These are phyloP conservation scores for Drosophila orena DNA, from an alignment of 1,140 invertebrate genomes.

Conservation along the genomic window DNA sequence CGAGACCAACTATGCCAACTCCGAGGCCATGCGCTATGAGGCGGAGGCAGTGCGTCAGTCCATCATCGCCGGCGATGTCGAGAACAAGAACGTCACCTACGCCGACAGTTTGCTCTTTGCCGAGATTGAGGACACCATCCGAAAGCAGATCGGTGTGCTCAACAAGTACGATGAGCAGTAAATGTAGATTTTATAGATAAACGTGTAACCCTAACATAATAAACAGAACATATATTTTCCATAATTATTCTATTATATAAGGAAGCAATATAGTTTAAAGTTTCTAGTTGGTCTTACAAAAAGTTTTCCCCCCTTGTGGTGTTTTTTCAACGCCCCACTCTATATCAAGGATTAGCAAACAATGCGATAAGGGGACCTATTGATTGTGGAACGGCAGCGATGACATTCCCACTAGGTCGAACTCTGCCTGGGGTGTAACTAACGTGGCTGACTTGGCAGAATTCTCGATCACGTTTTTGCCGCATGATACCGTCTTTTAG, in stretches of 20 bases:
- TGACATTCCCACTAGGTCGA: conserved; percentile 47
- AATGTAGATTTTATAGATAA: conserved; percentile 13
- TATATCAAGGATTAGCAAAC: conserved; percentile 22
- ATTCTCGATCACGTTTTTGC: conserved; percentile 29
- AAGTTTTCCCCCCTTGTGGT: neutral
- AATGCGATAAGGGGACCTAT: conserved; percentile 25
- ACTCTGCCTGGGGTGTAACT: conserved; percentile 26
- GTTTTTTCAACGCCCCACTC: neutral
- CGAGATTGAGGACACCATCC: conserved; percentile 88
- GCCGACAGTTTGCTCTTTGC: conserved; percentile 88
- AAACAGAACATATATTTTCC: conserved; percentile 1
- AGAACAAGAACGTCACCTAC: conserved; percentile 87
- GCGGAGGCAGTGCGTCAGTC: conserved; percentile 90
- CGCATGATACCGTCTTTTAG: conserved; percentile 27
- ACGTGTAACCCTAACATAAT: conserved; percentile 19
- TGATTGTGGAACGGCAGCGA: conserved; percentile 27
- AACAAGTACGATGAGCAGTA: conserved; percentile 86
- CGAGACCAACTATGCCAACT: conserved; percentile 88
- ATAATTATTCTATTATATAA: neutral
- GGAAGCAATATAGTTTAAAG: neutral
- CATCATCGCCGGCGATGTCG: conserved; percentile 87
- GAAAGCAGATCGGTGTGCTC: conserved; percentile 88
- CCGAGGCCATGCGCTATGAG: conserved; percentile 90
- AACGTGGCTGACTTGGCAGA: conserved; percentile 19
- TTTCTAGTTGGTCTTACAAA: neutral